Evolutionary conservation across 2,797 vertebrate species (phyloP).

Genomic region (Mus minutoides): DNA sequence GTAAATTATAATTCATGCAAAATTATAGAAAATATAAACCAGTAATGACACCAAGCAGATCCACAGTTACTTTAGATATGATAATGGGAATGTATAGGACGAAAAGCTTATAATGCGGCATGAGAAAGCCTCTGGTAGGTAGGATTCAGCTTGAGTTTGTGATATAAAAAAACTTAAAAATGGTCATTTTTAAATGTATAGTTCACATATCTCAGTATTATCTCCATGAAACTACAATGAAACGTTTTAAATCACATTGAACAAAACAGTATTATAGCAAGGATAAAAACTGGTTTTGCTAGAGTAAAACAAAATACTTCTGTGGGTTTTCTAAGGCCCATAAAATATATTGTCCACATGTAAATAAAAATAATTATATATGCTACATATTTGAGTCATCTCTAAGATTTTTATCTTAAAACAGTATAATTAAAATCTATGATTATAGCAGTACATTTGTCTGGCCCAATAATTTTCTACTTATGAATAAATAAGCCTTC

Average conservation of each 20-base stretch:
- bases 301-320: background rate
- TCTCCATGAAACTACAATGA: background rate
- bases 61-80: background rate
- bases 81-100: background rate
- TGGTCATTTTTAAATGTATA: background rate
- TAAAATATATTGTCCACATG: background rate
- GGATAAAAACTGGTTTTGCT: background rate
- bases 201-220: background rate
- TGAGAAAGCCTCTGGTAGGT: background rate
- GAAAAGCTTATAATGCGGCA: background rate
- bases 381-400: background rate
- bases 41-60: background rate
- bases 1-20: background rate
- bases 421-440: background rate
- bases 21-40: background rate
- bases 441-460: background rate
- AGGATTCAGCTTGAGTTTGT: background rate
- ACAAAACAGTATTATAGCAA: background rate
- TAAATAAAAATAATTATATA: background rate
- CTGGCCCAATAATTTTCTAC: background rate
- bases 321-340: background rate
- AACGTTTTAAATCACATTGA: background rate
- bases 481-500: background rate
- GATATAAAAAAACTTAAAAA: background rate
- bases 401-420: background rate